These are phyloP conservation scores for Musca domestica DNA, from an alignment of 1,140 invertebrate species.

Conservation along the genomic window DNA sequence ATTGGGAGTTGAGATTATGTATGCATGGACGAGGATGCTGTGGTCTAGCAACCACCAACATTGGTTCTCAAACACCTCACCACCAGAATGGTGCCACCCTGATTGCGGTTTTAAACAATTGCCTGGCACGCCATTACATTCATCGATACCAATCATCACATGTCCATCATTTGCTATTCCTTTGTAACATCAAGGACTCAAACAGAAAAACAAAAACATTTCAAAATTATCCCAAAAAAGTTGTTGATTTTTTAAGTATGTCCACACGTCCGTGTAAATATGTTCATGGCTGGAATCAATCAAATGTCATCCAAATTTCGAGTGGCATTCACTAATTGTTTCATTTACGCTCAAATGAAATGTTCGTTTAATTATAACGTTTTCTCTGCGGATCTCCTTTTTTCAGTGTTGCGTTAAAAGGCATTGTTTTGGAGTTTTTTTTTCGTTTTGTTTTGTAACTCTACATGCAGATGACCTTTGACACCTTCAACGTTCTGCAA, in stretches of 20 bases:
- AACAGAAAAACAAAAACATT: background rate
- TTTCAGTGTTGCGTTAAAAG: too few relatives aligned
- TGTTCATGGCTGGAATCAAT: constrained; percentile 11
- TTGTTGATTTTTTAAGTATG: constrained; percentile 21
- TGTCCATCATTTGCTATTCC: constrained; percentile 8
- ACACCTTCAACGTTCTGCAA: background rate
- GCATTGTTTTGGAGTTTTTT: too few relatives aligned
- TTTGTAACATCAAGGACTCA: constrained; percentile 1
- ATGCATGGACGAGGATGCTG: too few relatives aligned
- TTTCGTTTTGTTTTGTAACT: background rate
- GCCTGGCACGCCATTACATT: too few relatives aligned
- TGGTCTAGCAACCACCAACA: too few relatives aligned
- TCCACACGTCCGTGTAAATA: background rate
- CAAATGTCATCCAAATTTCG: constrained; percentile 3
- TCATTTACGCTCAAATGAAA: constrained; percentile 21
- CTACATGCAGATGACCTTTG: constrained; percentile 24
- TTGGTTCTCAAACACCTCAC: background rate
- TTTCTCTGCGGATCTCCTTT: background rate
- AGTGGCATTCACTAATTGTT: constrained; percentile 17
- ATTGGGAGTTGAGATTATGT: too few relatives aligned
- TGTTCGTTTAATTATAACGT: constrained; percentile 14
- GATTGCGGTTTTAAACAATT: background rate
- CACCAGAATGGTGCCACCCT: background rate
- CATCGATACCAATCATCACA: background rate
- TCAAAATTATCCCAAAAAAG: constrained; percentile 1